Conservation (phyloP, 2,113 vertebrate species). For the Myotis yumanensis region DNA sequence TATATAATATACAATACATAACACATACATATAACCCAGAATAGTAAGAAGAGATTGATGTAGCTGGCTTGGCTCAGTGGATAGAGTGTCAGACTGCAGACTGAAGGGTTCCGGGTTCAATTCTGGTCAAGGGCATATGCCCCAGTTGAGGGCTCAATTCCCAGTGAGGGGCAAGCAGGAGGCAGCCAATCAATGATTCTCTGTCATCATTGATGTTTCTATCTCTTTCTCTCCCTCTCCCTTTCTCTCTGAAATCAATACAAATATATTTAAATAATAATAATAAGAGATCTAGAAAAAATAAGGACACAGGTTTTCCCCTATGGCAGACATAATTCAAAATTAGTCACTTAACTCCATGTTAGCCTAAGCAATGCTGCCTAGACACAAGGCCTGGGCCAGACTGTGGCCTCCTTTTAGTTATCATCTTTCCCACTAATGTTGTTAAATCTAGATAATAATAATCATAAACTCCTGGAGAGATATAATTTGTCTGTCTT, state of each 20-base stretch:
- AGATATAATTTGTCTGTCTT: neutral
- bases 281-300: neutral
- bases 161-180: too few relatives aligned
- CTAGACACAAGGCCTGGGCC: neutral
- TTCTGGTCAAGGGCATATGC: too few relatives aligned
- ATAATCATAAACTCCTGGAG: neutral
- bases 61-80: too few relatives aligned
- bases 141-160: too few relatives aligned
- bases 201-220: too few relatives aligned
- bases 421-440: neutral
- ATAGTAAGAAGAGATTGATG: neutral
- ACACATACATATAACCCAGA: neutral
- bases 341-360: neutral
- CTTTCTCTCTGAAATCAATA: too few relatives aligned
- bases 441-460: neutral
- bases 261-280: too few relatives aligned
- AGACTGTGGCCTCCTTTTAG: neutral
- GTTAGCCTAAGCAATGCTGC: neutral
- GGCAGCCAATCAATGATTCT: too few relatives aligned
- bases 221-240: too few relatives aligned
- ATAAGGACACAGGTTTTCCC: neutral
- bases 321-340: neutral
- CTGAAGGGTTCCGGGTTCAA: too few relatives aligned
- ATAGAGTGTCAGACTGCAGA: too few relatives aligned
- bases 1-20: neutral